These are phyloP conservation scores for Fregata magnificens DNA, from an alignment of 2,113 vertebrate species.

Conservation along the genomic window DNA sequence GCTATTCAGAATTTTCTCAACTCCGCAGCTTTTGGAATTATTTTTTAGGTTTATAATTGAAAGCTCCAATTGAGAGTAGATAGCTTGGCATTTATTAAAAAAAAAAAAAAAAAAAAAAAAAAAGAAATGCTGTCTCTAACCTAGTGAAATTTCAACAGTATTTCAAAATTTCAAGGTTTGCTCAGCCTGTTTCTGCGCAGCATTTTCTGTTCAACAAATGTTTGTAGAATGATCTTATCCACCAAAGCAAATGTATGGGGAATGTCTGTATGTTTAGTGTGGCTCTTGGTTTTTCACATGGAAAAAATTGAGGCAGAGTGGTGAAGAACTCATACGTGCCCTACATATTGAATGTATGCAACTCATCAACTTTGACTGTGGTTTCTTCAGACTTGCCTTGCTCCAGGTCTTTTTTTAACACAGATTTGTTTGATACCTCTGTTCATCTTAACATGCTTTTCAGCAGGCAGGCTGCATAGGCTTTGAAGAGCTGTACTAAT, in stretches of 20 bases:
- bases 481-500: not conserved
- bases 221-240: not conserved
- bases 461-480: not conserved
- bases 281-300: not conserved
- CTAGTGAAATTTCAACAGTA: not conserved
- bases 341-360: not conserved
- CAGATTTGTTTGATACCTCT: not conserved
- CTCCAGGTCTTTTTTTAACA: not conserved
- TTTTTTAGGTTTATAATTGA: not conserved
- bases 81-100: not conserved
- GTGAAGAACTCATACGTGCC: not conserved
- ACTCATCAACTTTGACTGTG: not conserved
- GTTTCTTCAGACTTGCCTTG: not conserved
- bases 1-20: not conserved
- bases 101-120: too few relatives aligned
- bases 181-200: not conserved
- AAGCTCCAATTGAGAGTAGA: not conserved
- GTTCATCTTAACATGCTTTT: not conserved
- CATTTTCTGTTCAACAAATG: not conserved
- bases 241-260: not conserved
- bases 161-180: not conserved
- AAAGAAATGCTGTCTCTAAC: not conserved
- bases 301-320: not conserved
- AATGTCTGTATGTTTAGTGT: not conserved
- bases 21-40: not conserved